Evolutionary conservation across 2,888 invertebrate species (phyloP), one percentile per base, ranked within the genome.

Genomic region (Lepidochrysops patricia): DNA sequence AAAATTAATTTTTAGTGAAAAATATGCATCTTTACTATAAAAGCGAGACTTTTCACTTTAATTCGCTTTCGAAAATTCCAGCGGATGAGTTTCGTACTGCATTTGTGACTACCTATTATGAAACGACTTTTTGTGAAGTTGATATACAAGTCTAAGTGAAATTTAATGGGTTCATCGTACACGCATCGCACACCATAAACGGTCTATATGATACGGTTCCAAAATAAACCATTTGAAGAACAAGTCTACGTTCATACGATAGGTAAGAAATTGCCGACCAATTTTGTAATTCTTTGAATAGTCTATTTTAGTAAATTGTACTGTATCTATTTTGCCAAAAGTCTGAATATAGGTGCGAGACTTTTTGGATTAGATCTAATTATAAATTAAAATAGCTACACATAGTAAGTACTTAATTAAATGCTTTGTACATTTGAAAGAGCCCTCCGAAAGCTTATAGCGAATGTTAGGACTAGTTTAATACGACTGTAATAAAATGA

Each of bases 121-220:
- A 52, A 32, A 54, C 54, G 32, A 54, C 54, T 54, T 54, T 54
- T 54, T 54, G 27, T 29, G 13, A 9, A 29, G 32, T 32, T 32
- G 54, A 54, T 23, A 54, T 19, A 29, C 54, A 9, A 32, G 54
- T 54, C 29, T 19, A 32, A 58, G 58, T 58, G 58, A 58, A 58
- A 58, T 32, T 58, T 58, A 54, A 58, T 49, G 48, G 48, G 19
- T 37, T 37, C n/a, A 13, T 13, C 37, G 15, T 29, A 15, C 27
- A 54, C 34, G 34, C 60, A 63, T 61, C 67, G 71, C 62, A 64
- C 66, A 66, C 64, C 60, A 60, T 70, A 69, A 74, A 68, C 66
- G 70, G 64, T 64, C 66, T 73, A 75, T 74, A 37, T n/a, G n/a
- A n/a, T 71, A 75, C 67, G 68, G 66, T 19, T 19, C 6, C 19